Conservation (phyloP, 1,140 invertebrate genomes). For the Drosophila equinoxialis region DNA sequence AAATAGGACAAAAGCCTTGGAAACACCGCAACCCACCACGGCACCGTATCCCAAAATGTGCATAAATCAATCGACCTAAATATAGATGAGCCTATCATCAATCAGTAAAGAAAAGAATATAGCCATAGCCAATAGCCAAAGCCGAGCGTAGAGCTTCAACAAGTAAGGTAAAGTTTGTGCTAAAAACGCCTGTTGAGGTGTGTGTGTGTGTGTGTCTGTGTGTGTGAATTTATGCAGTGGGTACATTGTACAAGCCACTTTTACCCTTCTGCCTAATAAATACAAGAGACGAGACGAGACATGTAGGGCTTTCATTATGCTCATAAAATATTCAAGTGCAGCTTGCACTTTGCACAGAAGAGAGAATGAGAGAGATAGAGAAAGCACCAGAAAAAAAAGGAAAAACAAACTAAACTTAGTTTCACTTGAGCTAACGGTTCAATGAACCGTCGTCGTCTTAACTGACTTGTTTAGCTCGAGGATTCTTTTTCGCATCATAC, state of each 20-base stretch:
- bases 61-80: constrained; percentile 20
- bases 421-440: constrained; percentile 46
- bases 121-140: background rate
- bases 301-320: constrained; percentile 38
- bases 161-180: constrained; percentile 11
- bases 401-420: constrained; percentile 28
- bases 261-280: constrained; percentile 17
- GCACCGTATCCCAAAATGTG: background rate
- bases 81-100: constrained; percentile 18
- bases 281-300: background rate
- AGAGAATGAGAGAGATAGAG: background rate
- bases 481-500: constrained; percentile 2
- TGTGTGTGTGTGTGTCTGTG: background rate
- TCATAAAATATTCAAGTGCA: constrained; percentile 64
- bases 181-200: constrained; percentile 6
- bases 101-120: constrained; percentile 7
- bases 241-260: background rate
- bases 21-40: background rate
- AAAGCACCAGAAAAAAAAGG: background rate
- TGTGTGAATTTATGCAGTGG: background rate
- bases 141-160: constrained; percentile 12
- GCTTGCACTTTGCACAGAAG: constrained; percentile 42
- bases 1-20: constrained; percentile 15
- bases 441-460: constrained; percentile 43
- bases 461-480: constrained; percentile 45